Evolutionary conservation across 1,140 invertebrate genomes (phyloP).

Genomic region (Plectrocnemia conspersa): DNA sequence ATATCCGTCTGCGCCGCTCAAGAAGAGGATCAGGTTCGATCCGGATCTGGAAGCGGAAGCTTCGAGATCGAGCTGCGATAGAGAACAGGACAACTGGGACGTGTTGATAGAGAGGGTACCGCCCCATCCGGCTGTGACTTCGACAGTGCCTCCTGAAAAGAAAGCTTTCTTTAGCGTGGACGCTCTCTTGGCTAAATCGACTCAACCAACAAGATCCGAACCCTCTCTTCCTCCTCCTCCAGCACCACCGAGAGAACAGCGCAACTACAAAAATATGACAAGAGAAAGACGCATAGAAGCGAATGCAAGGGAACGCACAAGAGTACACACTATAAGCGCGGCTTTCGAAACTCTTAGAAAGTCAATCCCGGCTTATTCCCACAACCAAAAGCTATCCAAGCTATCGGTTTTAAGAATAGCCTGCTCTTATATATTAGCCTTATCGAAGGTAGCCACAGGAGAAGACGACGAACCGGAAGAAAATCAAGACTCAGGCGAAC

Average conservation of each 20-base stretch:
- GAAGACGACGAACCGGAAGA: constrained; percentile 15
- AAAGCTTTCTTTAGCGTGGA: constrained; percentile 40
- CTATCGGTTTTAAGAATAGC: constrained; percentile 87
- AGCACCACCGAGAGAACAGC: constrained; percentile 57
- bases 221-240: constrained; percentile 31
- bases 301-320: constrained; percentile 84
- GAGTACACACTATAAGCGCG: constrained; percentile 92
- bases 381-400: constrained; percentile 90
- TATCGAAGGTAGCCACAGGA: constrained; percentile 56
- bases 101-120: constrained; percentile 35
- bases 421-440: constrained; percentile 82
- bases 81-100: constrained; percentile 51
- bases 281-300: constrained; percentile 86
- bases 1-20: constrained; percentile 53
- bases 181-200: constrained; percentile 40
- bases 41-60: constrained; percentile 42
- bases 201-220: constrained; percentile 38
- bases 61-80: constrained; percentile 40
- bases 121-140: constrained; percentile 35
- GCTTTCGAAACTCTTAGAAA: constrained; percentile 84
- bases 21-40: constrained; percentile 60
- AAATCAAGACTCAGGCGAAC: constrained; percentile 56
- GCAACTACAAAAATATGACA: constrained; percentile 95
- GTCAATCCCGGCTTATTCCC: constrained; percentile 83
- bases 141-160: constrained; percentile 42